Evolutionary conservation across 1,140 invertebrate species (phyloP), one percentile per base, ranked within the genome.

Genomic region (Bursaphelenchus mucronatus): DNA sequence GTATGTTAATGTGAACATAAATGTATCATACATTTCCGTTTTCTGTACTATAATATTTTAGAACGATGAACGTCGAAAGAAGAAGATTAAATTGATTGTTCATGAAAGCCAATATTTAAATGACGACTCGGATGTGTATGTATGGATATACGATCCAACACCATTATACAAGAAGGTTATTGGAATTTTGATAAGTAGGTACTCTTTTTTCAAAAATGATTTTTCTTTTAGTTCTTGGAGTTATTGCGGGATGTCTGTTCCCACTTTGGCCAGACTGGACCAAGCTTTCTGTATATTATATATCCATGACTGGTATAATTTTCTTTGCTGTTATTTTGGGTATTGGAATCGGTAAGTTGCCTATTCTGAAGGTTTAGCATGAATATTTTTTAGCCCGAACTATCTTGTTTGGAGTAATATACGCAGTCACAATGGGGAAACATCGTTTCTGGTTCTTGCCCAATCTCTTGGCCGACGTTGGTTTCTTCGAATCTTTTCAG

Each of bases 91-190:
- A 51, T 63, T 79, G 17, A 64, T 66, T 13, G 62, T 64, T 44
- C 79, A 79, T 57, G 58, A 73, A 21, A 57, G 66, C 9, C 78
- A 79, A 64, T 47, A 54, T 4, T 80, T 79, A 58, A 62, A 67
- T 3, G 50, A 64, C 10, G 76, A 79, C 30, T 71, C 78, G 10
- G 76, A 86, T 81, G 90, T 94, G 3, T 99, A 97, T 84, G 94
- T 98, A 13, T 98, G 96, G 96, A 90, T 98, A 63, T 99, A 96
- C 84, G 94, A 98, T 82, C 94, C 94, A 5, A 92, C 95, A 75
- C 92, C 94, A 9, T 87, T 93, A 64, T 91, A 92, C 84, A 96
- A 96, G 79, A 97, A 94, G 89, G 85, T 97, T 68, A 90, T 94
- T 78, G 95, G 95, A 54, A 86, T 89, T 30, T 84, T 94, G 0